Conservation (phyloP, 2,113 vertebrate genomes). For the Dermatemys mawii region DNA sequence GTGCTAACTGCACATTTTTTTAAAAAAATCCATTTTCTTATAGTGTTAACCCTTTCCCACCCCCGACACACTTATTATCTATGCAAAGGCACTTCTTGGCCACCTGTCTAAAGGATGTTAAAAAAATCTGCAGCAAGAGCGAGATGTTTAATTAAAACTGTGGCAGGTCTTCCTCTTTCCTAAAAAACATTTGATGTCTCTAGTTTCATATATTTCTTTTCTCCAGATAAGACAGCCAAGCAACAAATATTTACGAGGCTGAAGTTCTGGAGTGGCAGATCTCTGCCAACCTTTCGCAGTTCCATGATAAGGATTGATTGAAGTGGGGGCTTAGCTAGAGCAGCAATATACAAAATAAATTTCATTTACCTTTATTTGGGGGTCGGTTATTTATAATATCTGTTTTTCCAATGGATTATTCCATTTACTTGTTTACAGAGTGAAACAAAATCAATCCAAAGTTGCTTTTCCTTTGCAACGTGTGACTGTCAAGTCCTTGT, state of each 20-base stretch:
- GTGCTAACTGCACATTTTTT: not conserved
- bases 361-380: not conserved
- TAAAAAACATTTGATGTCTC: not conserved
- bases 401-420: constrained; percentile 56
- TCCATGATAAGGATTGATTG: constrained; percentile 6
- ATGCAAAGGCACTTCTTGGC: not conserved
- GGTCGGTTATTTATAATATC: not conserved
- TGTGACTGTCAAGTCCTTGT: not conserved
- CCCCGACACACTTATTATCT: not conserved
- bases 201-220: not conserved
- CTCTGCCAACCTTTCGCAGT: constrained; percentile 11
- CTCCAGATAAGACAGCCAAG: not conserved
- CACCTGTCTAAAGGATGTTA: not conserved
- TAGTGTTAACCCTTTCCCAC: not conserved
- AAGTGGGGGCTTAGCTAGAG: not conserved
- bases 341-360: not conserved
- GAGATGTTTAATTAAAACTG: not conserved
- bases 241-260: not conserved
- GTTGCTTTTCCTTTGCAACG: not conserved
- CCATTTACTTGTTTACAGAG: constrained; percentile 60
- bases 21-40: not conserved
- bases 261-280: not conserved
- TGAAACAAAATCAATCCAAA: constrained; percentile 67
- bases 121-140: not conserved
- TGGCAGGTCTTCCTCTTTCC: not conserved